Base-by-base conservation (phyloP, 2,888 invertebrate genomes). In the Papilio protenor region DNA sequence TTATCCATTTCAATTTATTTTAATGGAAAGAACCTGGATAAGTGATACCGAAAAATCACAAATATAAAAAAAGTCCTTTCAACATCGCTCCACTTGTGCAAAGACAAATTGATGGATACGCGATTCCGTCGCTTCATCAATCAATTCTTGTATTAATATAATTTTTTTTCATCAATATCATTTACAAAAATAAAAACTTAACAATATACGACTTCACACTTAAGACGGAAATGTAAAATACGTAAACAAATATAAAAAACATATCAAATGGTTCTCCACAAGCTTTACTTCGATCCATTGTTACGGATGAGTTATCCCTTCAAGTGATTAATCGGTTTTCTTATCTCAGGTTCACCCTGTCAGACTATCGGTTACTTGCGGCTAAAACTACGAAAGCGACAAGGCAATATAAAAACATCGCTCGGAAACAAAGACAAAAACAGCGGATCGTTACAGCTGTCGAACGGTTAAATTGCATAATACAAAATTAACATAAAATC, bases 281-380 rank as follows among this genome's bases (percentile, higher is more conserved):
- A 71, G 57, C n/a, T 27, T 61, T 61, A 61, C 66, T 73, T 73
- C 59, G 45, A 73, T 59, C 73, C 23, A 73, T 45, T 45, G 66
- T 74, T 70, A 70, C 21, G 66, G 73, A 77, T 71, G 66, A 66
- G 77, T 73, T 73, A 66, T 52, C 73, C 47, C 33, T 45, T 70
- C 52, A 49, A 59, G 74, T 74, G 74, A 77, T 77, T 77, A 77
- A 77, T 77, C 70, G 74, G 40, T 77, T 74, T 77, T 77, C 77
- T 77, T 77, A 77, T 77, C 77, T 75, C 52, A 55, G 74, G 45
- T 64, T 71, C 70, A 21, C 69, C 57, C 70, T 52, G 73, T 77
- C 74, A 70, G 61, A 70, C 70, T 70, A 69, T 77, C 74, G 70
- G 74, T 77, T 77, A 74, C 77, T 75, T 61, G 61, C 40, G 66